phyloP scores from a whole-genome alignment of 2,113 vertebrate species.

The Eubucco bourcierii region DNA sequence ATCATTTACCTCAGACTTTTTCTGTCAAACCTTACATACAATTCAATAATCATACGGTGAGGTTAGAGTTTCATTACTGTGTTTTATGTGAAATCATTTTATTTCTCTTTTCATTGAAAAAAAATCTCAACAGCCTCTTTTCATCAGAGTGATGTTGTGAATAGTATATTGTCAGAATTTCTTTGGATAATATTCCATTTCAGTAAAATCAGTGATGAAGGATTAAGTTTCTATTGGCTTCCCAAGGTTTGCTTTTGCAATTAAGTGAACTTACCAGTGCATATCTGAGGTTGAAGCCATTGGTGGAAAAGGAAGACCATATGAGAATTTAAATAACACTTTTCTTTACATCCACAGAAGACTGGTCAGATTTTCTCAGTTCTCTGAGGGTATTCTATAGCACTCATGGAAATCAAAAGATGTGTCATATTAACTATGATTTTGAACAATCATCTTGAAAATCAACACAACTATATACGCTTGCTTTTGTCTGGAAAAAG shows the following conservation, averaged over 20 bases:
- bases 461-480: neutral
- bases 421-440: neutral
- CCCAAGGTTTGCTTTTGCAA: neutral
- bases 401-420: neutral
- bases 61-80: neutral
- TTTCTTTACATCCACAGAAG: neutral
- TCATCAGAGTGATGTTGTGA: neutral
- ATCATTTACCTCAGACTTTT: neutral
- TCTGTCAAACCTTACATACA: neutral
- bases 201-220: neutral
- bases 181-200: neutral
- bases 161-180: neutral
- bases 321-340: neutral
- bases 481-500: neutral
- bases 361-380: neutral
- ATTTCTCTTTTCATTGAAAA: neutral
- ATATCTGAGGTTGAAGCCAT: neutral
- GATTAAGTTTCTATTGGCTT: neutral
- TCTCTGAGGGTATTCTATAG: neutral
- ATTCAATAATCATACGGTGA: neutral
- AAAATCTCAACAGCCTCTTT: too few species aligned
- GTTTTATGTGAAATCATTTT: neutral
- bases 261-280: neutral
- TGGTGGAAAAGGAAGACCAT: neutral
- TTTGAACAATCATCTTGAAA: constrained; percentile 6